Evolutionary conservation across 2,113 vertebrate species (phyloP).

Genomic region (Rhinopomastus cyanomelas): DNA sequence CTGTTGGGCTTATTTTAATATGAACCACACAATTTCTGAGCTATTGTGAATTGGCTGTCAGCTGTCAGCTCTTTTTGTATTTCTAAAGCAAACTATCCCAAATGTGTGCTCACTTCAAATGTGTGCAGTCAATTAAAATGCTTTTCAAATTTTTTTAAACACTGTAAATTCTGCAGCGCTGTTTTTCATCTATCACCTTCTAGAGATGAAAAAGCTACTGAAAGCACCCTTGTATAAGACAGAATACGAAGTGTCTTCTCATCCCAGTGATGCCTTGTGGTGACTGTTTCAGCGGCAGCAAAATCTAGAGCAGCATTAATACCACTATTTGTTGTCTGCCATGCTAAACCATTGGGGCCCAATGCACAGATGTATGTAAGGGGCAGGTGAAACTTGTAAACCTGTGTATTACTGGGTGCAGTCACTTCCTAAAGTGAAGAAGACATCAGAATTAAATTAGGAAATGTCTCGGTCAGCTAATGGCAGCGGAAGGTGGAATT

Average conservation of each 20-base stretch:
- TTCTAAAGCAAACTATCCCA: not conserved
- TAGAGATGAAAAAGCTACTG: slow-evolving; percentile 8
- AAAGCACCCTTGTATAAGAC: not conserved
- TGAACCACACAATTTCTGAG: not conserved
- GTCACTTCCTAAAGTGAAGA: not conserved
- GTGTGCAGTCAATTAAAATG: not conserved
- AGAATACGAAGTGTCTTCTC: not conserved
- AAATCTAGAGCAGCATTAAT: not conserved
- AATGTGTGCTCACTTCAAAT: not conserved
- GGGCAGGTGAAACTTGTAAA: not conserved
- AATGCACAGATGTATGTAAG: accelerated
- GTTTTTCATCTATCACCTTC: not conserved
- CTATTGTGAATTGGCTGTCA: not conserved
- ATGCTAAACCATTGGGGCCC: not conserved
- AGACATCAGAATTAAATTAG: not conserved
- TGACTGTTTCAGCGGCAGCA: not conserved
- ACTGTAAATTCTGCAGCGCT: not conserved
- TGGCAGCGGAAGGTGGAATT: not conserved
- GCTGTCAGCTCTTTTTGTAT: not conserved
- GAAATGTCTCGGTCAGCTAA: not conserved
- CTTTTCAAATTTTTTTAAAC: not conserved
- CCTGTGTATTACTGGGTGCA: not conserved
- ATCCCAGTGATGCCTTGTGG: not conserved
- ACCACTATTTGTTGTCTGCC: not conserved
- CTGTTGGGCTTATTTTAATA: not conserved